These are phyloP conservation scores for Galagoides demidoff DNA, from an alignment of 2,797 vertebrate genomes.

Conservation along the genomic window DNA sequence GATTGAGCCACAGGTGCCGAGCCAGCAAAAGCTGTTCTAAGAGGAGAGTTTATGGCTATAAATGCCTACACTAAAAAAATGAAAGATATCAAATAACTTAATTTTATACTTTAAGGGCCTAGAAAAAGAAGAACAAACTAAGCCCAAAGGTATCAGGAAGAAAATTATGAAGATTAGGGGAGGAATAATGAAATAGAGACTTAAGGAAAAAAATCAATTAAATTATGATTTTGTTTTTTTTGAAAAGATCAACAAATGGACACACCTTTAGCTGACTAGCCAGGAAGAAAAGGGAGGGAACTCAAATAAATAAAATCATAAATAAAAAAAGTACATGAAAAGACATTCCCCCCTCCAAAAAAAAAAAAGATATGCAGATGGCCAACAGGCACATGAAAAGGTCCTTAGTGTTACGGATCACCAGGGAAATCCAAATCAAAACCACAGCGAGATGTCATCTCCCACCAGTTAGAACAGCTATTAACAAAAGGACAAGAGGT, in stretches of 20 bases:
- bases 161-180: background rate
- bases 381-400: background rate
- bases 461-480: background rate
- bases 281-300: background rate
- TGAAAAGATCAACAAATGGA: background rate
- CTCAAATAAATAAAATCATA: background rate
- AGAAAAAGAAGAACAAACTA: background rate
- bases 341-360: background rate
- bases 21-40: background rate
- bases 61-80: background rate
- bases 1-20: too few relatives aligned
- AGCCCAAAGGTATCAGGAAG: background rate
- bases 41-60: background rate
- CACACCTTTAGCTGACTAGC: background rate
- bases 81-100: background rate
- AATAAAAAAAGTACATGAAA: background rate
- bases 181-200: background rate
- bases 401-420: background rate
- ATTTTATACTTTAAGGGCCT: background rate
- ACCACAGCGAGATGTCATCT: background rate
- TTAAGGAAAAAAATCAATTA: background rate
- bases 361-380: background rate
- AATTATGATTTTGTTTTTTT: background rate
- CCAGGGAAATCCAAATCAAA: background rate
- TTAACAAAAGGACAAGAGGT: background rate